A percentile compares a stretch with the other conserved stretches of the same genome.
phyloP scores from a whole-genome alignment of 2,113 vertebrate species.

The Nothoprocta pentlandii region DNA sequence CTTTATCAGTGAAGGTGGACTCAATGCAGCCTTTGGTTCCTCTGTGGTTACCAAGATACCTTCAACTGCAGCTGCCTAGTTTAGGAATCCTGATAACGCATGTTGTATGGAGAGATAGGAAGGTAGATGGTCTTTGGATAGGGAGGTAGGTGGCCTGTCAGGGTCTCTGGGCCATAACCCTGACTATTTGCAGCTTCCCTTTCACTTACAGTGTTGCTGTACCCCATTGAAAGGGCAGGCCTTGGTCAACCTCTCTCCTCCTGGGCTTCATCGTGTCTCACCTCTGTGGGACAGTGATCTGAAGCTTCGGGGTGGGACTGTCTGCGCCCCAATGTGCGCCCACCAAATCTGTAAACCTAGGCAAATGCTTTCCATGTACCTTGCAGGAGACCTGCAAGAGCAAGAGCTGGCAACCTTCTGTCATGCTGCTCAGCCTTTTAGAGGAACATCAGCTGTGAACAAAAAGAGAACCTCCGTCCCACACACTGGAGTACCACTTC shows the following conservation, averaged over 20 bases:
- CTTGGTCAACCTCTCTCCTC: neutral
- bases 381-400: neutral
- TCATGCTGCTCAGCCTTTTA: neutral
- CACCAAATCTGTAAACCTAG: neutral
- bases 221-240: too few species aligned
- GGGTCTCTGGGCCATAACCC: neutral
- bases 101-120: neutral
- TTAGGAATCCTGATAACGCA: rapidly evolving
- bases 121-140: neutral
- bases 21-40: neutral
- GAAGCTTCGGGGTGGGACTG: too few species aligned
- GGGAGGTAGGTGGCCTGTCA: neutral
- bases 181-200: neutral
- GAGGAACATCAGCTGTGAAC: neutral
- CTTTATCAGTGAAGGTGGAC: neutral
- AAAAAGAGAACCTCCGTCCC: neutral
- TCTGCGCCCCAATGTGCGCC: neutral
- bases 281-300: neutral
- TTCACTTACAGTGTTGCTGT: rapidly evolving
- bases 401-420: neutral
- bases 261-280: neutral
- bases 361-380: neutral
- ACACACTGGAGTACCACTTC: rapidly evolving
- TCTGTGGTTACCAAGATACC: neutral
- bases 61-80: neutral